Percentiles rank a stretch among this genome's conserved stretches.
These are phyloP conservation scores for Epizoanthus fatuus DNA, from an alignment of 92 coral and sea anemone genomes.

Conservation along the genomic window DNA sequence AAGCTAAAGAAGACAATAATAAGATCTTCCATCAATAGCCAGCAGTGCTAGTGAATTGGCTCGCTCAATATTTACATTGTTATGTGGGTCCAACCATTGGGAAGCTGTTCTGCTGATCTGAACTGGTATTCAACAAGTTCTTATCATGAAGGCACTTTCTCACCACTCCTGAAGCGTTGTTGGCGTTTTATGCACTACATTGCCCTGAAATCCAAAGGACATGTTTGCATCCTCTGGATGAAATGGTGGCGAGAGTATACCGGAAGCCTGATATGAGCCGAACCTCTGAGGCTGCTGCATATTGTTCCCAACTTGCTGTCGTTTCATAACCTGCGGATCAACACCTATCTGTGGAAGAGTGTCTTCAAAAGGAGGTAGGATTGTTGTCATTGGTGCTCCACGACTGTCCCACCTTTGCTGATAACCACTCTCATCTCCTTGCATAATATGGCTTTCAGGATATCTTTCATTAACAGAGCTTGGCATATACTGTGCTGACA, in stretches of 20 bases:
- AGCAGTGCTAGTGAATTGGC: background rate
- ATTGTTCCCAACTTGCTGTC: conserved; percentile 44
- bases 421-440: conserved; percentile 11
- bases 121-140: background rate
- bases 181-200: conserved; percentile 68
- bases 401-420: conserved; percentile 31
- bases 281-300: conserved; percentile 45
- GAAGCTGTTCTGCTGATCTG: background rate
- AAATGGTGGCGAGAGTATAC: conserved; percentile 84
- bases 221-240: conserved; percentile 69
- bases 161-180: conserved; percentile 73
- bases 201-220: conserved; percentile 74
- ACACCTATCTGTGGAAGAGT: conserved; percentile 76
- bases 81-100: background rate
- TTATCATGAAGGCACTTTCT: background rate
- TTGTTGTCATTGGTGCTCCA: conserved; percentile 45
- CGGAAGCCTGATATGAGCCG: conserved; percentile 51
- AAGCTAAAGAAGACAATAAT: background rate
- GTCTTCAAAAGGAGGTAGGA: conserved; percentile 88
- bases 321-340: conserved; percentile 40
- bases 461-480: conserved; percentile 24
- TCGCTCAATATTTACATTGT: conserved; percentile 16
- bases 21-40: background rate
- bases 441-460: background rate
- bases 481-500: conserved; percentile 37